phyloP scores from a whole-genome alignment of 2,113 vertebrate species.

The Urocolius indicus region DNA sequence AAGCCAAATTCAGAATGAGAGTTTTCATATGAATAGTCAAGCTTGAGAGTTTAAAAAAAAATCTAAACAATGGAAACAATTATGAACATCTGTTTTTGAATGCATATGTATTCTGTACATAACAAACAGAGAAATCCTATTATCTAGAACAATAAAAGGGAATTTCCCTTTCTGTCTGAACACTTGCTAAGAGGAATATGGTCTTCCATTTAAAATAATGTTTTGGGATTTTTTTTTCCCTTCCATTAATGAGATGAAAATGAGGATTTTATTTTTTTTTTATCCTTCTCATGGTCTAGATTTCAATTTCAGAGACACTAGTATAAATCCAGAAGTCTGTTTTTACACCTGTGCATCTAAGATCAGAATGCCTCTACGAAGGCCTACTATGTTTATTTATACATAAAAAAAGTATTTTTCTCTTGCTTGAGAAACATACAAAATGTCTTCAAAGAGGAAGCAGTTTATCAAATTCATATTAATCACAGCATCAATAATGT shows the following conservation, averaged over 20 bases:
- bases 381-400: constrained; percentile 49
- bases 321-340: constrained; percentile 39
- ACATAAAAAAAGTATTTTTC: constrained; percentile 57
- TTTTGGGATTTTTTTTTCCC: not conserved
- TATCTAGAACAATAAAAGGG: constrained; percentile 57
- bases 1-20: not conserved
- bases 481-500: constrained; percentile 68
- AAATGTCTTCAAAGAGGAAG: constrained; percentile 76
- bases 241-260: not conserved
- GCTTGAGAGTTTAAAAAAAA: constrained; percentile 25
- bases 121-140: constrained; percentile 40
- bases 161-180: constrained; percentile 51
- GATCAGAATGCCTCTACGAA: constrained; percentile 12
- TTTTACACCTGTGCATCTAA: constrained; percentile 53
- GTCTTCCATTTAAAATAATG: constrained; percentile 4
- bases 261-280: not conserved
- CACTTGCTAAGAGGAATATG: not conserved
- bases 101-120: constrained; percentile 64
- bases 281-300: accelerated
- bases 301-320: constrained; percentile 22
- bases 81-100: constrained; percentile 24
- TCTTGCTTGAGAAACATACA: constrained; percentile 58
- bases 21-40: constrained; percentile 41
- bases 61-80: constrained; percentile 6
- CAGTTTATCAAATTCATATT: constrained; percentile 76